Base-by-base conservation (phyloP, 2,888 invertebrate genomes). In the Platycheirus rosarum region DNA sequence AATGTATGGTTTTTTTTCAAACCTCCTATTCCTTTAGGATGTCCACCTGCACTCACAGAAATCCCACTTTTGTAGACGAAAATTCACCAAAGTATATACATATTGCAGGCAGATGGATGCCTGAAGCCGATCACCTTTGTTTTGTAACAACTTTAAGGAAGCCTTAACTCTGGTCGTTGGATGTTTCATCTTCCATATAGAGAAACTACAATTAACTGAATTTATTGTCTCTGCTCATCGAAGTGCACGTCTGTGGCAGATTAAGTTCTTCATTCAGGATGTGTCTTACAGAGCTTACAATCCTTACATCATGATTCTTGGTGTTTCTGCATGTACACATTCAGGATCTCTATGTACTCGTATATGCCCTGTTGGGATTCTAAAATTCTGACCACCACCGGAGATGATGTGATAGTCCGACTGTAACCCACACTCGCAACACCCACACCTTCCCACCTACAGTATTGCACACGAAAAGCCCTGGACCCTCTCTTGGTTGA, bases 201-300 rank as follows among this genome's bases (percentile, higher is more conserved):
- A 65, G 75, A 60, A 70, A 76, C 51, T 70, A 70, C 75, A 80
- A 80, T 80, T 80, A 70, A 76, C 80, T 80, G 69, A 80, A 80
- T 80, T 80, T 80, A 80, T 76, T 76, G 80, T 80, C 63, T 35
- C 60, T 80, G 80, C 32, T 80, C 80, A 75, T 80, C 80, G 80
- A 48, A 80, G 76, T 66, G 77, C 71, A 82, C 62, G 82, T 77
- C 82, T 82, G 82, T 42, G 82, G 77, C 76, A 77, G 77, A 82
- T 82, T 82, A 82, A 77, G 71, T 73, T 68, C 71, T 73, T 77
- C 77, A 73, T 57, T 82, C 51, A 55, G 44, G 48, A 77, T 44
- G 66, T 82, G 66, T 82, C 71, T 53, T 71, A 62, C 60, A 32
- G n/a, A n/a, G 68, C 20, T 42, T 68, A 51, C 37, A 62, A 60